Conservation (phyloP, 2,888 invertebrate genomes). For the Amphimallon solstitiale region DNA sequence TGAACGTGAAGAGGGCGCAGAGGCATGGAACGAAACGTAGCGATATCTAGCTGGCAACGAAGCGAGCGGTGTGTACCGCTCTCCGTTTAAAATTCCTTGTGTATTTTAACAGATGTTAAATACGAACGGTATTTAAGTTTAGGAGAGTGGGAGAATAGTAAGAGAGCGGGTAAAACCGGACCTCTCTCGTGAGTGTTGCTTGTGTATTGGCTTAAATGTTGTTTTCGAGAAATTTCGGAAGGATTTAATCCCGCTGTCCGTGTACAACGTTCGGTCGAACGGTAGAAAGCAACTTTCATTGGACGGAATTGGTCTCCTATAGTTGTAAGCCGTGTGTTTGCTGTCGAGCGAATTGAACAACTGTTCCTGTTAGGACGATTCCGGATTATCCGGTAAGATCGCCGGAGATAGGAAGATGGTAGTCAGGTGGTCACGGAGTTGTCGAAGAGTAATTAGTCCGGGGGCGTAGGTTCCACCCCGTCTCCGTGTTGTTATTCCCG, state of each 20-base stretch:
- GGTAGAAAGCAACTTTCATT: constrained; percentile 10
- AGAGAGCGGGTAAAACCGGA: constrained; percentile 11
- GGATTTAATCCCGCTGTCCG: constrained; percentile 33
- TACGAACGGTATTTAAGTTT: constrained; percentile 49
- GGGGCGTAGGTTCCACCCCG: constrained; percentile 18
- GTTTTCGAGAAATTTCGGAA: constrained; percentile 31
- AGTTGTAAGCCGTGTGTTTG: constrained; percentile 13
- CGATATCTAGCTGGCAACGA: no score
- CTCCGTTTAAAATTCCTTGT: constrained; percentile 46
- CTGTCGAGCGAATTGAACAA: background rate
- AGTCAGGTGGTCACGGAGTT: constrained; percentile 38
- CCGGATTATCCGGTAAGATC: constrained; percentile 28
- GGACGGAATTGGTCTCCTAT: constrained; percentile 15
- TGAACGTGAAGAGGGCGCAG: background rate
- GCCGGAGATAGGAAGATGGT: background rate
- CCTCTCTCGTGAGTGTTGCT: constrained; percentile 47
- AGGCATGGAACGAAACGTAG: no score
- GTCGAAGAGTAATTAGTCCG: constrained; percentile 38
- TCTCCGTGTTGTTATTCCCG: constrained; percentile 27
- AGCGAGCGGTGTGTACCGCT: background rate
- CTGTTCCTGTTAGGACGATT: background rate
- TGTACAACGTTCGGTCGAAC: background rate
- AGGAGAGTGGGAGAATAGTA: constrained; percentile 21
- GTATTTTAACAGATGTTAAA: constrained; percentile 53
- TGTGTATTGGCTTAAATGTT: constrained; percentile 57